These are phyloP conservation scores for Hafferia zeledoni DNA, from an alignment of 2,797 vertebrate genomes.

Conservation along the genomic window DNA sequence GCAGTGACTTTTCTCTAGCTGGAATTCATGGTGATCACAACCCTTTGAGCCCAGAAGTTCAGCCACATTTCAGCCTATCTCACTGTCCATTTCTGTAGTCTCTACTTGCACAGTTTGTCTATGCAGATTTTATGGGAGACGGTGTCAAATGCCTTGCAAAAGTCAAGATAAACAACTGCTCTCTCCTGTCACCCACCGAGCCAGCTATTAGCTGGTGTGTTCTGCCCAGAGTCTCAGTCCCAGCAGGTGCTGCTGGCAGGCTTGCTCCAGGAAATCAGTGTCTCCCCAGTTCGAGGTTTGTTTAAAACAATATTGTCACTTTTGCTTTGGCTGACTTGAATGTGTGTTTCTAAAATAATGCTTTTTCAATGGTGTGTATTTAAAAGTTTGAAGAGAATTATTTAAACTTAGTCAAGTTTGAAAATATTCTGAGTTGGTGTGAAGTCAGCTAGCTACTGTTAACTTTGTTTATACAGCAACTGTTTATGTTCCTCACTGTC, in stretches of 20 bases:
- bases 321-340: not conserved
- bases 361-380: not conserved
- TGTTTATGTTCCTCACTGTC: not conserved
- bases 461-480: not conserved
- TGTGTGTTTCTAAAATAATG: not conserved
- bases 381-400: not conserved
- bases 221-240: not conserved
- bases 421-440: not conserved
- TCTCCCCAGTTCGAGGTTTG: not conserved
- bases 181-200: not conserved
- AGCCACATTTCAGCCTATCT: not conserved
- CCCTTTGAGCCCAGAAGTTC: not conserved
- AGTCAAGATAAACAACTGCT: constrained; percentile 22
- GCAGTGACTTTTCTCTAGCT: not conserved
- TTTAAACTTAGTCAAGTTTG: not conserved
- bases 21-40: not conserved
- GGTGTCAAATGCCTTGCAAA: not conserved
- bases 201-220: not conserved
- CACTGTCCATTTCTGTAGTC: not conserved
- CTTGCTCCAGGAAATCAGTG: not conserved
- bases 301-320: not conserved
- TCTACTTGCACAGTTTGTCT: not conserved
- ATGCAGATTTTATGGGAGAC: not conserved
- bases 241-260: constrained; percentile 3
- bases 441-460: not conserved